A percentile compares a stretch with the other conserved stretches of the same genome.
Evolutionary conservation across 2,113 vertebrate species (phyloP).

Genomic region (Bos javanicus): DNA sequence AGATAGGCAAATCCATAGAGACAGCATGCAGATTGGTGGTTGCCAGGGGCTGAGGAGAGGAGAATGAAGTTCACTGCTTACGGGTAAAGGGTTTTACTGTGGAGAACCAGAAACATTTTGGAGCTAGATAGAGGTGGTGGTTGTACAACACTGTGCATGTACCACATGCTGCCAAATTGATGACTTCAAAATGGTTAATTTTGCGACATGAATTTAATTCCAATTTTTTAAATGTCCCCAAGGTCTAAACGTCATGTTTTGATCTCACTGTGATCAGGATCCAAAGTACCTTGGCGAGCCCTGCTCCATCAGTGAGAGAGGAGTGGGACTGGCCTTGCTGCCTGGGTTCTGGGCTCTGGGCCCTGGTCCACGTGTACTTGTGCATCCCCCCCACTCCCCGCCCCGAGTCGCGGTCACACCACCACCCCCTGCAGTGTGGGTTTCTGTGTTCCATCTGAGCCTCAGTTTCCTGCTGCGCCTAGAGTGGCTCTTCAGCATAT

Average conservation of each 20-base stretch:
- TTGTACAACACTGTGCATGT: not conserved
- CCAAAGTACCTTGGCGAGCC: not conserved
- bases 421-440: not conserved
- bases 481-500: not conserved
- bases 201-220: not conserved
- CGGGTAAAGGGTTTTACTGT: not conserved
- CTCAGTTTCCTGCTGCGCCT: not conserved
- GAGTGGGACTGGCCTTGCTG: not conserved
- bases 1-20: not conserved
- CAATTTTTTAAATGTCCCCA: not conserved
- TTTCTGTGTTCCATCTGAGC: not conserved
- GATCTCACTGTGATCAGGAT: not conserved
- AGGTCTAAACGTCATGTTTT: not conserved
- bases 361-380: not conserved
- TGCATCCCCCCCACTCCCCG: fast-evolving
- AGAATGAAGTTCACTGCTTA: not conserved
- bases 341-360: not conserved
- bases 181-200: not conserved
- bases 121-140: not conserved
- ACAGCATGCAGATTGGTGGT: not conserved
- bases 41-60: not conserved
- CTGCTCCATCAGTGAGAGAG: not conserved
- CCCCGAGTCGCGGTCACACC: not conserved
- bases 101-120: not conserved
- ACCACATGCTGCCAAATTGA: not conserved